These are phyloP conservation scores for Mugil cephalus DNA, from an alignment of 2,113 vertebrate species.

Conservation along the genomic window DNA sequence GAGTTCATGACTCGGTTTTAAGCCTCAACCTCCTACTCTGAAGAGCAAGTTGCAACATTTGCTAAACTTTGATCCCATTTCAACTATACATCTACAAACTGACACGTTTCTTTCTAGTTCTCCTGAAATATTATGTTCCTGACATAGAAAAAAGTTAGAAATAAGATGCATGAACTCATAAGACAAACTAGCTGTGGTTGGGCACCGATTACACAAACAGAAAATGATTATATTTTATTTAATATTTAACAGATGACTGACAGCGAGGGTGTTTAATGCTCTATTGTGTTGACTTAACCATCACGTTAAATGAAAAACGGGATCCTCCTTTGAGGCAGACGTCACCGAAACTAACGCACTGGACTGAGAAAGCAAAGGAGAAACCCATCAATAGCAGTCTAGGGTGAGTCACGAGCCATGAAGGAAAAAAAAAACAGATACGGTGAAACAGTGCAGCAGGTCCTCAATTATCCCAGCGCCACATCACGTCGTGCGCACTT, in stretches of 20 bases:
- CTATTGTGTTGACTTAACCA: constrained; percentile 18
- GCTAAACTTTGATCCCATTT: no score
- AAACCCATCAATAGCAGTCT: neutral
- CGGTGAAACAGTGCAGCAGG: constrained; percentile 22
- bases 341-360: no score
- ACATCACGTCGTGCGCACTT: constrained; percentile 7
- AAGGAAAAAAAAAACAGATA: neutral
- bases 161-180: constrained; percentile 9
- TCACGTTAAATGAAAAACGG: constrained; percentile 4
- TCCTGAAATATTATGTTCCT: no score
- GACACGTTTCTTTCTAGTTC: no score
- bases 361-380: no score
- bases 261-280: neutral
- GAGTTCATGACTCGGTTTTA: neutral
- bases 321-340: neutral
- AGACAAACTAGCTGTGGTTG: no score
- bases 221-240: constrained; percentile 3
- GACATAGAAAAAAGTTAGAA: neutral
- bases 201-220: neutral
- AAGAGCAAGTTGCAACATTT: neutral
- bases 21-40: neutral
- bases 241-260: neutral
- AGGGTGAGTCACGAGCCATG: constrained; percentile 7
- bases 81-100: no score
- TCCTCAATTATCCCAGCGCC: constrained; percentile 23